These are phyloP conservation scores for Leptopilina myrica DNA, from an alignment of 2,888 invertebrate genomes.

Conservation along the genomic window DNA sequence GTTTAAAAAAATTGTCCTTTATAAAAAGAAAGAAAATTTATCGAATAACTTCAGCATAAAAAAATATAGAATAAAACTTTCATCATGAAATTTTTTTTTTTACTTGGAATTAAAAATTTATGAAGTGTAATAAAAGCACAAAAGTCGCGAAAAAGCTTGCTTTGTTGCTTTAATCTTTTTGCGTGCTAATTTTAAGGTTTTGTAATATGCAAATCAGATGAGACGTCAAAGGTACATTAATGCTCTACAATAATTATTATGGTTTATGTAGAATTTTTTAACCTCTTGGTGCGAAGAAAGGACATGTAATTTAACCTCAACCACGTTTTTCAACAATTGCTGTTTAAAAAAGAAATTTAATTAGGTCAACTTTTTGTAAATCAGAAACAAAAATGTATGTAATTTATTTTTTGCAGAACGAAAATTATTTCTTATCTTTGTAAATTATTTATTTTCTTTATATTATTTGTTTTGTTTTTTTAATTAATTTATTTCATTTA, in stretches of 20 bases:
- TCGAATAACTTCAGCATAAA: background rate
- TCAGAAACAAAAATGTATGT: background rate
- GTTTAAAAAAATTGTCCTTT: too few relatives aligned
- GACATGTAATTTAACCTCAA: slow-evolving; percentile 6
- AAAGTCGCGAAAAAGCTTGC: background rate
- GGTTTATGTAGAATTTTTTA: slow-evolving; percentile 2
- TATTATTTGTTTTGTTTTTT: too few relatives aligned
- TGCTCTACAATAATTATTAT: background rate
- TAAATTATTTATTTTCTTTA: too few relatives aligned
- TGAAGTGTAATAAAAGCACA: background rate
- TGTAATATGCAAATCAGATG: slow-evolving; percentile 20
- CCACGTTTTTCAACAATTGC: background rate
- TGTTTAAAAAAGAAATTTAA: background rate
- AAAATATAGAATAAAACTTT: background rate
- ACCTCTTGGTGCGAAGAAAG: background rate
- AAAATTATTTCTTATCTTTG: too few relatives aligned
- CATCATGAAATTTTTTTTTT: background rate
- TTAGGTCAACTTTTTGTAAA: background rate
- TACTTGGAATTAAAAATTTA: background rate
- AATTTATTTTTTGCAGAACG: too few relatives aligned
- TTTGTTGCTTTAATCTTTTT: slow-evolving; percentile 3
- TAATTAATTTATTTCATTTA: too few relatives aligned
- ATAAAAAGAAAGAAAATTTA: too few relatives aligned
- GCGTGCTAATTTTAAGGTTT: slow-evolving; percentile 1
- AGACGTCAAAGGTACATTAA: slow-evolving; percentile 19